Base-by-base conservation (phyloP, 2,113 vertebrate species). In the Micromys minutus region DNA sequence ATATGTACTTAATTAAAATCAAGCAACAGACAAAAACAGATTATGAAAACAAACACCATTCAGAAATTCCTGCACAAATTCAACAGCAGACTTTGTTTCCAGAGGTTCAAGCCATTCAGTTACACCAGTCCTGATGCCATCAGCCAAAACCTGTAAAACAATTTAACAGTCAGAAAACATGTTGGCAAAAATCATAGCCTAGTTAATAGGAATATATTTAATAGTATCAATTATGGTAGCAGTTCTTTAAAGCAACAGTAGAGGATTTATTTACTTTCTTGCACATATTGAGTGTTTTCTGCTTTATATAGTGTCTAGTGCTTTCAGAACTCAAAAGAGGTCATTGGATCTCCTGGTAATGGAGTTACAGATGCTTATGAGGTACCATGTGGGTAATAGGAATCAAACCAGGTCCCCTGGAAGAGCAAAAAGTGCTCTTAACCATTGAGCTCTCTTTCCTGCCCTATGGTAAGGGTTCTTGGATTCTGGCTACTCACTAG, bases 31-130 rank as follows among this genome's bases (percentile, higher is more conserved):
- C 5, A 91, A 67, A 55, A 21, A 0, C 26, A 39, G 95, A 67
- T 84, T 91, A 90, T 57, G 94, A 94, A 95, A 94, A 95, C 45
- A 95, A 92, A 91, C 97, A 99, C 99, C 99, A 96, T 99, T 98
- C 29, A 99, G 97, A 95, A 99, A 99, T 6, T 98, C 98, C 96
- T 98, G 99, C 72, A 99, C 99, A 94, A 99, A 96, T 80, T 99
- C 98, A 89, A 99, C 91, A 90, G 99, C 98, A 52, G 99, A 98
- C 29, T 98, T 98, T 80, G 97, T 96, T 96, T 99, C 99, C 42
- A 98, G 77, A 0, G 98, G 98, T 84, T 99, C 99, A 45, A 99
- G 98, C 99, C 99, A 99, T 84, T 99, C 99, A 0, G 98, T 99
- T 95, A 99, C 98, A 90, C 99, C 99, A 0, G 97, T 99, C 97